Percentiles rank a stretch among this genome's conserved stretches.
Conservation (phyloP, 1,140 invertebrate genomes). For the Drosophila pseudoobscura region DNA sequence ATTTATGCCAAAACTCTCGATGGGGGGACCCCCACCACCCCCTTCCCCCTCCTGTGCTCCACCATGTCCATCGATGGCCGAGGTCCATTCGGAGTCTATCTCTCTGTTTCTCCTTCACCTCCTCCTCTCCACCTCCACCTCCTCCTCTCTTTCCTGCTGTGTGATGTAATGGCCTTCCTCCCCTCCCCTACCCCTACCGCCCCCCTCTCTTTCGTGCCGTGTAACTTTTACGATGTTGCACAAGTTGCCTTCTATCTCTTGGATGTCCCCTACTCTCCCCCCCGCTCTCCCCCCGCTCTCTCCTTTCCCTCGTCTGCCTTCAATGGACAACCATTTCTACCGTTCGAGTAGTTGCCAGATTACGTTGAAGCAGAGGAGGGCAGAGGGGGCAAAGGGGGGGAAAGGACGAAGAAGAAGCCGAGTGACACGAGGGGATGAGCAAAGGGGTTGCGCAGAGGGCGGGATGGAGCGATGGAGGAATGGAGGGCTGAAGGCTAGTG, state of each 20-base stretch:
- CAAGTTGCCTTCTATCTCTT: constrained; percentile 28
- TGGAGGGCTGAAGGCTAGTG: background rate
- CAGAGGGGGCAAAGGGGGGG: background rate
- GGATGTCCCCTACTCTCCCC: no score
- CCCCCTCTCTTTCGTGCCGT: background rate
- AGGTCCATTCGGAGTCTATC: background rate
- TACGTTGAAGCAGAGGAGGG: background rate
- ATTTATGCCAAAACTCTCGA: constrained; percentile 38
- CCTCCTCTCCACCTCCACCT: background rate
- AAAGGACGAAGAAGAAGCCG: no score
- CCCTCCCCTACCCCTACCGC: background rate
- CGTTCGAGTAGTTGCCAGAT: constrained; percentile 45
- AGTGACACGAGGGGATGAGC: no score
- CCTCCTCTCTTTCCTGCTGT: background rate
- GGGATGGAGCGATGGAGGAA: background rate
- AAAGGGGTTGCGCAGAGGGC: constrained; percentile 3
- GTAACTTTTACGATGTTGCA: constrained; percentile 56
- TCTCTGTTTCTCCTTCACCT: background rate
- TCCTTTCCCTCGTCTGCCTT: background rate
- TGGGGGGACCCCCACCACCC: no score
- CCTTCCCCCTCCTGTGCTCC: background rate
- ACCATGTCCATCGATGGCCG: constrained; percentile 14
- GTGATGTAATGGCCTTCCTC: constrained; percentile 39
- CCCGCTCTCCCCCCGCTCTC: background rate
- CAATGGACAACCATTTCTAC: constrained; percentile 30